Percentiles rank a stretch among this genome's conserved stretches.
phyloP scores from a whole-genome alignment of 2,797 vertebrate genomes.

The Xenops minutus region DNA sequence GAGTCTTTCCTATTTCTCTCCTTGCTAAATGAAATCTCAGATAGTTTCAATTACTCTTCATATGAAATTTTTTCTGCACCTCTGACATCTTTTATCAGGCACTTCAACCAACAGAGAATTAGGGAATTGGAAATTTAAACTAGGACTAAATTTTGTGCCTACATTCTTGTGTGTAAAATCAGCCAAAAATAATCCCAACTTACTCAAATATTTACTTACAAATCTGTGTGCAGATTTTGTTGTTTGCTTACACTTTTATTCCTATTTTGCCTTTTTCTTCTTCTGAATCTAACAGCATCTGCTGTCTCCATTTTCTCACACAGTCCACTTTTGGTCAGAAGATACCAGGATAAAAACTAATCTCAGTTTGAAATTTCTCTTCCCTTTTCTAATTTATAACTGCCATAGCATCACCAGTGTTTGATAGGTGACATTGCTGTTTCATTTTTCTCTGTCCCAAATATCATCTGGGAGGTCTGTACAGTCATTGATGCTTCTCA shows the following conservation, averaged over 20 bases:
- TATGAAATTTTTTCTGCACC: background rate
- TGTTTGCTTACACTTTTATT: background rate
- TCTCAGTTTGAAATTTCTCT: background rate
- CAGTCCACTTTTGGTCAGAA: background rate
- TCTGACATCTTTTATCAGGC: background rate
- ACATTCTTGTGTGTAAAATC: background rate
- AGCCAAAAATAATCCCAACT: background rate
- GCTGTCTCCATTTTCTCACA: background rate
- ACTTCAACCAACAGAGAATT: background rate
- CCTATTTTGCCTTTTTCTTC: background rate
- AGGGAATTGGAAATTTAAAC: background rate
- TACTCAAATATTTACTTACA: background rate
- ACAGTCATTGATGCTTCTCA: background rate
- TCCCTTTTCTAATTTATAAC: background rate
- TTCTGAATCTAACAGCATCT: background rate
- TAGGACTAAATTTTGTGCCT: background rate
- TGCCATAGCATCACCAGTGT: background rate
- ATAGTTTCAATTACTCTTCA: background rate
- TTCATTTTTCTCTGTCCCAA: background rate
- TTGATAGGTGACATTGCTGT: background rate
- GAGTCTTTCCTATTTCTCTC: background rate
- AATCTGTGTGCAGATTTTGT: background rate
- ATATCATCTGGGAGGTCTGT: background rate
- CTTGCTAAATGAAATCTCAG: background rate
- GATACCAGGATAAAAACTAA: background rate